These are phyloP conservation scores for Dolichallabes microphthalmus DNA, from an alignment of 2,113 vertebrate genomes.

Conservation along the genomic window DNA sequence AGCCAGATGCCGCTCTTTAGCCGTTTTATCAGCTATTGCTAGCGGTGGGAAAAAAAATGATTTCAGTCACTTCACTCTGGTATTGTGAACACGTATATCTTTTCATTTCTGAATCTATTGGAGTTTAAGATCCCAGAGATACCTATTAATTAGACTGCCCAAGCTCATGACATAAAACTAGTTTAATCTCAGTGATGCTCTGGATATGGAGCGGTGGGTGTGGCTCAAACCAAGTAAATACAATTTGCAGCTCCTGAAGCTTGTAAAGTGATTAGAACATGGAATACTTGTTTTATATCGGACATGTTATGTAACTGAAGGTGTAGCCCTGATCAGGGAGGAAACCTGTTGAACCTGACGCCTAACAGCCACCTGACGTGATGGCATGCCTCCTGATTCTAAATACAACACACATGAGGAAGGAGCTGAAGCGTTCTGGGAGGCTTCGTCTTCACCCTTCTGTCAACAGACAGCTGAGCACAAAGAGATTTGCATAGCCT, in stretches of 20 bases:
- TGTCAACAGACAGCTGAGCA: background rate
- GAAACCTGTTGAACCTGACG: slow-evolving; percentile 6
- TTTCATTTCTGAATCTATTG: too few species aligned
- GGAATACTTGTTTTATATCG: too few species aligned
- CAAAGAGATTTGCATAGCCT: background rate
- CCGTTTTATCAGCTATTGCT: too few species aligned
- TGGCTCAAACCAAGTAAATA: background rate
- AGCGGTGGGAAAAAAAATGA: too few species aligned
- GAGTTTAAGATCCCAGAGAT: background rate
- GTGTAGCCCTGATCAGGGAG: background rate
- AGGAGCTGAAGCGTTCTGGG: too few species aligned
- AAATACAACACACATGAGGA: background rate
- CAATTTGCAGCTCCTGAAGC: background rate
- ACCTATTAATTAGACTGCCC: background rate
- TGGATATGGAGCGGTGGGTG: slow-evolving; percentile 4
- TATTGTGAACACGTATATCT: too few species aligned
- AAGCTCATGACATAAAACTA: background rate
- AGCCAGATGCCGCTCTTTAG: too few species aligned
- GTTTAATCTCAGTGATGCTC: background rate
- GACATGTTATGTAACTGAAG: background rate
- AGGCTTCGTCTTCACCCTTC: background rate
- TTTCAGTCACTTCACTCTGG: too few species aligned
- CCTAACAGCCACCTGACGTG: background rate
- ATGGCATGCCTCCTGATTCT: background rate
- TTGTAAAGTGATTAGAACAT: background rate